A percentile compares a stretch with the other conserved stretches of the same genome.
Evolutionary conservation across 2,797 vertebrate genomes (phyloP).

Genomic region (Cyclopterus lumpus): DNA sequence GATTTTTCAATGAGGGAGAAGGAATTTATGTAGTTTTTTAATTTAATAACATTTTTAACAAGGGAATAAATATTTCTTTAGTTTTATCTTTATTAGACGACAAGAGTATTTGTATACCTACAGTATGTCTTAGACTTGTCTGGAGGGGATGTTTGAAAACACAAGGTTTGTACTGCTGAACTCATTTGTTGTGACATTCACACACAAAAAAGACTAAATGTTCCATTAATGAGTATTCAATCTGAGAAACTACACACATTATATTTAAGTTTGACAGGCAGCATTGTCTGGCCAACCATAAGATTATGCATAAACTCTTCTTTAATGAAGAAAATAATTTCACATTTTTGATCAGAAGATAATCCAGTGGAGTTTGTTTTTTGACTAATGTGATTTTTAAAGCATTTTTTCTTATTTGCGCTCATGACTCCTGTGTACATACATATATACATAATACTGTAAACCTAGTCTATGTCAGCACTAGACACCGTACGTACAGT

Average conservation of each 20-base stretch:
- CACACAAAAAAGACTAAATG: not conserved
- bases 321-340: conserved; percentile 21
- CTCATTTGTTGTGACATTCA: not conserved
- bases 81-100: not conserved
- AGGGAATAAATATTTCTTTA: not conserved
- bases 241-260: not conserved
- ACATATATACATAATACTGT: conserved; percentile 46
- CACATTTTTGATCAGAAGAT: conserved; percentile 1
- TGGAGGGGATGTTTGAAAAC: not conserved
- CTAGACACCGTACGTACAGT: conserved; percentile 57
- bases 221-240: not conserved
- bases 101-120: not conserved
- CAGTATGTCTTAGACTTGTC: not conserved
- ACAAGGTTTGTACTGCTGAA: not conserved
- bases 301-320: not conserved
- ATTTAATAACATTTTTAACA: not conserved
- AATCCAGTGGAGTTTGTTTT: not conserved
- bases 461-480: conserved; percentile 65
- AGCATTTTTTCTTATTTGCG: conserved; percentile 13
- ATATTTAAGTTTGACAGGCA: not conserved
- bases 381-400: conserved; percentile 1
- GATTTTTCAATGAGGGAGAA: too few relatives aligned
- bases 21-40: not conserved
- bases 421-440: conserved; percentile 28
- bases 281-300: not conserved